Evolutionary conservation across 2,113 vertebrate species (phyloP).

Genomic region (Engraulis encrasicolus): DNA sequence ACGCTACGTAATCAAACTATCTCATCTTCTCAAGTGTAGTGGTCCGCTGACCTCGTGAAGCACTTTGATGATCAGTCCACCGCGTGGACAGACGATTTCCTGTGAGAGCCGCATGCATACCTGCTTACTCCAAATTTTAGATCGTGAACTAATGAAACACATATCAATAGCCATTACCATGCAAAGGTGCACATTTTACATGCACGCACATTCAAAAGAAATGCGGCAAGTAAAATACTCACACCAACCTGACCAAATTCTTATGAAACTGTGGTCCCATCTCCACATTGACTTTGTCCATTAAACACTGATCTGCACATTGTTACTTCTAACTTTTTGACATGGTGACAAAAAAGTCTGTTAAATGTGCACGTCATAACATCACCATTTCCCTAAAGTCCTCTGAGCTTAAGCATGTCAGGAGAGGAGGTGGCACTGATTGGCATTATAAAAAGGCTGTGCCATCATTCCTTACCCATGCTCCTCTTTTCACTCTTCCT

Average conservation of each 20-base stretch:
- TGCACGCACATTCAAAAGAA: too few species aligned
- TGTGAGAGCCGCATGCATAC: too few species aligned
- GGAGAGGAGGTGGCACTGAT: slow-evolving; percentile 94
- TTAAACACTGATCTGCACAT: background rate
- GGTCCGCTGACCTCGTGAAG: too few species aligned
- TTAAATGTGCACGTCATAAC: slow-evolving; percentile 89
- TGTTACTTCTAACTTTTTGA: background rate
- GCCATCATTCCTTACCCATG: slow-evolving; percentile 78
- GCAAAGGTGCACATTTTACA: too few species aligned
- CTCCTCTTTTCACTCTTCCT: slow-evolving; percentile 83
- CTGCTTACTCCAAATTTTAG: too few species aligned
- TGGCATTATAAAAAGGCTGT: slow-evolving; percentile 93
- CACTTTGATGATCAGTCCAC: too few species aligned
- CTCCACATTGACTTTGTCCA: background rate
- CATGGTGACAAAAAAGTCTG: slow-evolving; percentile 76
- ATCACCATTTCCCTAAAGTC: slow-evolving; percentile 89
- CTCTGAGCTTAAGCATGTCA: slow-evolving; percentile 86
- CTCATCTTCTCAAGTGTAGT: too few species aligned
- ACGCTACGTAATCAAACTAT: too few species aligned
- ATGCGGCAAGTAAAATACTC: too few species aligned
- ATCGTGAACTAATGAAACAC: too few species aligned
- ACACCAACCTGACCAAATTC: background rate
- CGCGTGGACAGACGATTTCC: too few species aligned
- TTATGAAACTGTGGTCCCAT: background rate
- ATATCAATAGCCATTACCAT: too few species aligned